phyloP scores from a whole-genome alignment of 2,113 vertebrate genomes.

The Bufo bufo region DNA sequence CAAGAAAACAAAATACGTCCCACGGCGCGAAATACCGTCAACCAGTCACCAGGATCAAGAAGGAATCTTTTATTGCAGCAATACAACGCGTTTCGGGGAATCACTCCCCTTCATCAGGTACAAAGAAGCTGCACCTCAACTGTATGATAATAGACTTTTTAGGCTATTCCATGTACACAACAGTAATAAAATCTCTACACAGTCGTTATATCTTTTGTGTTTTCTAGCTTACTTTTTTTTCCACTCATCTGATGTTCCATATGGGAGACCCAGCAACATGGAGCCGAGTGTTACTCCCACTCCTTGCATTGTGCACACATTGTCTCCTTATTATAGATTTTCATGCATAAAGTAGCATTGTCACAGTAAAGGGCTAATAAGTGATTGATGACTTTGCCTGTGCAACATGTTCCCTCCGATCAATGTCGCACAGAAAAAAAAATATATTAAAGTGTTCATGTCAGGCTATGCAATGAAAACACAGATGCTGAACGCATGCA shows the following conservation, averaged over 20 bases:
- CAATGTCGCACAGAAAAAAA: background rate
- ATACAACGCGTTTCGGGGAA: too few relatives aligned
- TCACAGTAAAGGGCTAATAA: background rate
- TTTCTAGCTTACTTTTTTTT: background rate
- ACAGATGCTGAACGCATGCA: background rate
- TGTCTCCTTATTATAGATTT: background rate
- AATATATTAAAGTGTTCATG: background rate
- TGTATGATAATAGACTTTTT: background rate
- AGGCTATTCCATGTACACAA: background rate
- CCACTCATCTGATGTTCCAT: background rate
- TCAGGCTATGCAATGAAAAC: background rate
- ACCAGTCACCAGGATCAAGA: too few relatives aligned
- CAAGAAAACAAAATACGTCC: too few relatives aligned
- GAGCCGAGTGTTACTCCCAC: background rate
- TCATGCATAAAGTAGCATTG: constrained; percentile 1
- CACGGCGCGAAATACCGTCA: too few relatives aligned
- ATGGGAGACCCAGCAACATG: background rate
- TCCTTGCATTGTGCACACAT: background rate
- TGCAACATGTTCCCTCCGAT: background rate
- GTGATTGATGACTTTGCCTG: background rate
- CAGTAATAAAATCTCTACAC: background rate
- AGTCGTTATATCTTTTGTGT: background rate
- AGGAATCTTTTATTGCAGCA: too few relatives aligned
- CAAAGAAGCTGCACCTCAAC: too few relatives aligned
- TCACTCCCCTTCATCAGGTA: too few relatives aligned